These are phyloP conservation scores for Pedetes capensis DNA, from an alignment of 2,113 vertebrate species.

Conservation along the genomic window DNA sequence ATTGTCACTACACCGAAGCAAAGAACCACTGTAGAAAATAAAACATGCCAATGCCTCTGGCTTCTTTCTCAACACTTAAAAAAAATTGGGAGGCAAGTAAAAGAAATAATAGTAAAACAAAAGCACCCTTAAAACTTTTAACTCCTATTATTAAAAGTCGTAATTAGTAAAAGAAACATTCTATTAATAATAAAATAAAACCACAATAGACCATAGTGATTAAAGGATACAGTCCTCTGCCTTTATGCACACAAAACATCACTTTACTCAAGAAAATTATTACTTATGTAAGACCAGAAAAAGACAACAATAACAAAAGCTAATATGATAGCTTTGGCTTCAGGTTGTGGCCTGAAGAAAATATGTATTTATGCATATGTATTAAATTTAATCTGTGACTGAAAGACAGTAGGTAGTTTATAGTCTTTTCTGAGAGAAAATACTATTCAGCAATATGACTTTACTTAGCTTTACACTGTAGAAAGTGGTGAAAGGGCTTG, in stretches of 20 bases:
- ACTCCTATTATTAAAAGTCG: not conserved
- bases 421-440: not conserved
- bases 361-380: not conserved
- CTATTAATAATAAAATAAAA: constrained; percentile 9
- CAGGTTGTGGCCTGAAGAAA: constrained; percentile 7
- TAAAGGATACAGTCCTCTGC: not conserved
- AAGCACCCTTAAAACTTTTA: constrained; percentile 35
- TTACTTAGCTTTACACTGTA: constrained; percentile 18
- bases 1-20: not conserved
- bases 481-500: not conserved
- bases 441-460: not conserved
- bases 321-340: constrained; percentile 6
- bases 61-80: constrained; percentile 13
- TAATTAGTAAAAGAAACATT: constrained; percentile 34
- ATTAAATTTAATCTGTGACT: not conserved
- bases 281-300: constrained; percentile 4
- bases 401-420: not conserved
- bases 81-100: constrained; percentile 37
- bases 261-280: not conserved
- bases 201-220: not conserved
- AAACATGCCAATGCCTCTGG: not conserved
- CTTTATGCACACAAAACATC: not conserved
- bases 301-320: constrained; percentile 15
- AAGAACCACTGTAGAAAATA: constrained; percentile 42
- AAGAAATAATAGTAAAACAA: constrained; percentile 35